Percentiles rank a stretch among this genome's conserved stretches.
These are phyloP conservation scores for Brachyistius frenatus DNA, from an alignment of 2,113 vertebrate genomes.

Conservation along the genomic window DNA sequence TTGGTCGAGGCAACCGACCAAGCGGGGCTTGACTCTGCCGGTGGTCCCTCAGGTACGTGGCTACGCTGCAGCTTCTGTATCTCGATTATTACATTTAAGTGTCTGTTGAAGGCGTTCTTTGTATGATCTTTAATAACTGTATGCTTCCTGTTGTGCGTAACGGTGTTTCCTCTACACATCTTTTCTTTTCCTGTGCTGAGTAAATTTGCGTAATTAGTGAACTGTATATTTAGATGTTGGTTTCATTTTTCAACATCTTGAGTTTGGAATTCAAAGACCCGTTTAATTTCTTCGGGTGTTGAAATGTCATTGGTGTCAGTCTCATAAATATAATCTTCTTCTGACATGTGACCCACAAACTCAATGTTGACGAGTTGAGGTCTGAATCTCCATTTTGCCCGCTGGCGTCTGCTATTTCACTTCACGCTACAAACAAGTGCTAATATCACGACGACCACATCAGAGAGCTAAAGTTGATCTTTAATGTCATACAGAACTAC, in stretches of 20 bases:
- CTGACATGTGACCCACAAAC: too few species aligned
- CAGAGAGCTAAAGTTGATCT: not conserved
- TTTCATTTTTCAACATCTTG: too few species aligned
- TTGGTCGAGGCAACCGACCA: conserved; percentile 45
- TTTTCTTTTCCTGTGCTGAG: conserved; percentile 61
- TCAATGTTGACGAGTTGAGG: not conserved
- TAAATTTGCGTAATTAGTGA: not conserved
- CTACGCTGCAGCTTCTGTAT: not conserved
- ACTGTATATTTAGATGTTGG: not conserved
- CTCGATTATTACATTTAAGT: too few species aligned
- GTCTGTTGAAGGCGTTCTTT: too few species aligned
- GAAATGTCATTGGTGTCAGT: not conserved
- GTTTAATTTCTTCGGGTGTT: not conserved
- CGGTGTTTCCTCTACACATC: conserved; percentile 16
- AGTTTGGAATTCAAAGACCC: not conserved
- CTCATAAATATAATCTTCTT: too few species aligned
- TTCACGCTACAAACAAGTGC: too few species aligned
- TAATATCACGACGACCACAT: not conserved
- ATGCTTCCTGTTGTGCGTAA: conserved; percentile 66
- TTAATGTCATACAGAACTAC: not conserved
- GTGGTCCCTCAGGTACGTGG: conserved; percentile 69
- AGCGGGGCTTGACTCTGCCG: conserved; percentile 57
- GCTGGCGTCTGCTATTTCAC: not conserved
- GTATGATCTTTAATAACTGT: not conserved
- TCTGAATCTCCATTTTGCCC: not conserved